Percentiles rank a stretch among this genome's conserved stretches.
Evolutionary conservation across 1,140 invertebrate genomes (phyloP).

Genomic region (Hyles vespertilio): DNA sequence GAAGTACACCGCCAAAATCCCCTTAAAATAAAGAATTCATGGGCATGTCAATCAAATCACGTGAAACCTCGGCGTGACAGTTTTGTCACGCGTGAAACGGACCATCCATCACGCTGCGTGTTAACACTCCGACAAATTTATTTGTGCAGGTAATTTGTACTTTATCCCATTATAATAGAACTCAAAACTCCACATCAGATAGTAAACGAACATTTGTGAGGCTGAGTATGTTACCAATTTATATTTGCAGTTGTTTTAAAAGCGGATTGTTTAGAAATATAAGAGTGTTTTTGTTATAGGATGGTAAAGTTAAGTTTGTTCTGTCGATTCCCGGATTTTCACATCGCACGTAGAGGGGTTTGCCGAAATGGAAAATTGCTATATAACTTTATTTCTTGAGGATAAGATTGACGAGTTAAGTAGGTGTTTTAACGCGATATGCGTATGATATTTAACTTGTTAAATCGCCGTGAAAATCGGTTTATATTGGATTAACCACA

Average conservation of each 20-base stretch:
- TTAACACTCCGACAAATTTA: constrained; percentile 36
- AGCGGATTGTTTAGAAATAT: constrained; percentile 3
- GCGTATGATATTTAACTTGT: too few species aligned
- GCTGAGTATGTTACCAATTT: constrained; percentile 28
- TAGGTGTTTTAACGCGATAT: constrained; percentile 21
- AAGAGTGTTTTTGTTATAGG: background rate
- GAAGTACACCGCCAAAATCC: constrained; percentile 8
- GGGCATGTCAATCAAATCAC: constrained; percentile 44
- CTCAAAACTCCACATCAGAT: background rate
- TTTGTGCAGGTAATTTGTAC: background rate
- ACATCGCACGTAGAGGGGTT: constrained; percentile 46
- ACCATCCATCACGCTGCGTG: constrained; percentile 58
- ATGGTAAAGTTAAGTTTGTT: constrained; percentile 15
- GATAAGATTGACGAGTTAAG: constrained; percentile 59
- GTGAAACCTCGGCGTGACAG: constrained; percentile 48
- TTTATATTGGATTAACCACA: too few species aligned
- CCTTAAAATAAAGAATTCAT: constrained; percentile 37
- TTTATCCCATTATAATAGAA: constrained; percentile 14
- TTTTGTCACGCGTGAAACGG: constrained; percentile 49
- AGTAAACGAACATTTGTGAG: constrained; percentile 13
- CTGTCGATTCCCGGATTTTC: constrained; percentile 28
- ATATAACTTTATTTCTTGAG: constrained; percentile 66
- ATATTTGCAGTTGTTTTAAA: constrained; percentile 11
- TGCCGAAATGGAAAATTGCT: constrained; percentile 64
- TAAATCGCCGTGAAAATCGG: too few species aligned